Conservation (phyloP, 2,797 vertebrate genomes). For the Catharus ustulatus region DNA sequence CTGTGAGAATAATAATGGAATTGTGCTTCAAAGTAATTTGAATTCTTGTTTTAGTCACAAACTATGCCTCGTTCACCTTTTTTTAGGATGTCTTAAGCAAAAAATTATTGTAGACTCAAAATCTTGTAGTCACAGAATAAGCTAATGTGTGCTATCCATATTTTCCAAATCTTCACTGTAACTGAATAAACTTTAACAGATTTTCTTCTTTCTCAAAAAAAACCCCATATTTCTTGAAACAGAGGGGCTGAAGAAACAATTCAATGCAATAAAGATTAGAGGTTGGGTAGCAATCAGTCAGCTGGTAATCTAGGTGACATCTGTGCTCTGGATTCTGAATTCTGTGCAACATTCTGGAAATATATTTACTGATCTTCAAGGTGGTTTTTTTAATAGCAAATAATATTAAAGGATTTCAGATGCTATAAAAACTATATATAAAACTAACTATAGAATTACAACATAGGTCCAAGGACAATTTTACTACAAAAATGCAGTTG, state of each 20-base stretch:
- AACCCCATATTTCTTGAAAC: background rate
- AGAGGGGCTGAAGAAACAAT: background rate
- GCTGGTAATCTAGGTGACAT: background rate
- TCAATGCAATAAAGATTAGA: background rate
- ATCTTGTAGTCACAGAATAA: background rate
- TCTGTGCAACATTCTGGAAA: background rate
- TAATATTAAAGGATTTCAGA: background rate
- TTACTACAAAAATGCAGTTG: background rate
- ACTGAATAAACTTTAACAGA: background rate
- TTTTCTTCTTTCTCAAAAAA: background rate
- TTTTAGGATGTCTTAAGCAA: background rate
- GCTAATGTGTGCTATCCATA: background rate
- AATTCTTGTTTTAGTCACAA: background rate
- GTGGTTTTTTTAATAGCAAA: background rate
- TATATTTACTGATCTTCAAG: background rate
- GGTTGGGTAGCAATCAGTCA: background rate
- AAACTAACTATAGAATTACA: background rate
- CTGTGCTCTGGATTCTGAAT: background rate
- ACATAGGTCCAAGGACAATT: background rate
- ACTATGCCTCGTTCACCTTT: background rate
- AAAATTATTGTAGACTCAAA: background rate
- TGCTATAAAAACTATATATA: background rate
- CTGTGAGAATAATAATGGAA: background rate
- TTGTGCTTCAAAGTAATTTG: background rate
- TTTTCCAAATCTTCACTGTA: background rate